Evolutionary conservation across 2,888 invertebrate genomes (phyloP).

Genomic region (Drosophila vallismaia): DNA sequence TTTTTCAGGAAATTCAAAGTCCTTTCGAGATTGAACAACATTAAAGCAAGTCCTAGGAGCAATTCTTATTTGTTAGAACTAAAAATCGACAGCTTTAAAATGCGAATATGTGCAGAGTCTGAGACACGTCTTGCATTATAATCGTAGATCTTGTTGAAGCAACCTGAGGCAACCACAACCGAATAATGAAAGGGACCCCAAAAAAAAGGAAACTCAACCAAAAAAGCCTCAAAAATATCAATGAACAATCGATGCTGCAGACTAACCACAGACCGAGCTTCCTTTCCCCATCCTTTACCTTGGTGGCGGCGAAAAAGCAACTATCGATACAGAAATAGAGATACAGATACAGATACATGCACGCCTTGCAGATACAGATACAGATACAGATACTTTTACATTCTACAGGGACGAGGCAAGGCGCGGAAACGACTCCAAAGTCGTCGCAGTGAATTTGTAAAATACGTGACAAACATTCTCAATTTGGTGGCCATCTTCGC

Average conservation of each 20-base stretch:
- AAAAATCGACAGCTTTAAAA: slow-evolving; percentile 12
- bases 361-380: too few relatives aligned
- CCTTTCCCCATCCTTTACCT: not conserved
- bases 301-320: slow-evolving; percentile 26
- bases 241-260: slow-evolving; percentile 72
- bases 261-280: slow-evolving; percentile 45
- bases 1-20: not conserved
- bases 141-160: slow-evolving; percentile 32
- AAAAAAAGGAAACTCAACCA: slow-evolving; percentile 18
- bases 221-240: slow-evolving; percentile 67
- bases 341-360: too few relatives aligned
- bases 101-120: slow-evolving; percentile 25
- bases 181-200: slow-evolving; percentile 21
- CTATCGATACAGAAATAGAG: slow-evolving; percentile 20
- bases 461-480: slow-evolving; percentile 77
- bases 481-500: slow-evolving; percentile 61
- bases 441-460: slow-evolving; percentile 77
- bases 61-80: slow-evolving; percentile 10
- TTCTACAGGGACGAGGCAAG: slow-evolving; percentile 40
- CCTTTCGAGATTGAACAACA: not conserved
- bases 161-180: slow-evolving; percentile 35
- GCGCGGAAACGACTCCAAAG: slow-evolving; percentile 17
- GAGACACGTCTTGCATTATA: slow-evolving; percentile 67
- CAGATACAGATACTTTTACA: slow-evolving; percentile 16
- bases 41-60: not conserved